Conservation (phyloP, 2,888 invertebrate species). For the Adela reaumurella region DNA sequence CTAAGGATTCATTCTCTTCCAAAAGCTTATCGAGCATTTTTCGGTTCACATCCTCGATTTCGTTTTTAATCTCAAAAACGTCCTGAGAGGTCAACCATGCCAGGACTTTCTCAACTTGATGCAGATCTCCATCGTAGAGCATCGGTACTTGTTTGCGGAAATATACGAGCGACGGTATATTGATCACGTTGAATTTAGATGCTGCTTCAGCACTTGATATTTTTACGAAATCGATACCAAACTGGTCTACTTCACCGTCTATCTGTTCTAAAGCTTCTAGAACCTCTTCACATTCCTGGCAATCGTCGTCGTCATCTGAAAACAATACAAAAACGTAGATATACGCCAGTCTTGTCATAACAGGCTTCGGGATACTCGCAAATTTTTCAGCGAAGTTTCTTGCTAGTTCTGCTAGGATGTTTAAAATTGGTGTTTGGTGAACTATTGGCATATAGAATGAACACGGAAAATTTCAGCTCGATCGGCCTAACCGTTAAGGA, state of each 20-base stretch:
- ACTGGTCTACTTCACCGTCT: constrained; percentile 90
- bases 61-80: constrained; percentile 92
- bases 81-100: constrained; percentile 92
- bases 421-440: too few species aligned
- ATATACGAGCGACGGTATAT: constrained; percentile 82
- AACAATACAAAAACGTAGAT: too few species aligned
- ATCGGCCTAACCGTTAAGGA: too few species aligned
- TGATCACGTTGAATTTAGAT: constrained; percentile 76
- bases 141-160: constrained; percentile 81
- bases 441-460: too few species aligned
- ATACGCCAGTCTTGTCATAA: too few species aligned
- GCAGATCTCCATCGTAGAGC: constrained; percentile 85
- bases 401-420: too few species aligned
- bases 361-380: too few species aligned
- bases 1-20: constrained; percentile 92
- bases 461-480: too few species aligned
- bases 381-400: too few species aligned
- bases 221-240: constrained; percentile 93
- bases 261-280: constrained; percentile 88
- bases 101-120: constrained; percentile 80
- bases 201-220: constrained; percentile 81
- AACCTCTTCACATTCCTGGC: constrained; percentile 88
- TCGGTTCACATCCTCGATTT: constrained; percentile 94
- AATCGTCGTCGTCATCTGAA: constrained; percentile 77
- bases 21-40: constrained; percentile 94